phyloP scores from a whole-genome alignment of 2,113 vertebrate species.

The Dasyurus viverrinus region DNA sequence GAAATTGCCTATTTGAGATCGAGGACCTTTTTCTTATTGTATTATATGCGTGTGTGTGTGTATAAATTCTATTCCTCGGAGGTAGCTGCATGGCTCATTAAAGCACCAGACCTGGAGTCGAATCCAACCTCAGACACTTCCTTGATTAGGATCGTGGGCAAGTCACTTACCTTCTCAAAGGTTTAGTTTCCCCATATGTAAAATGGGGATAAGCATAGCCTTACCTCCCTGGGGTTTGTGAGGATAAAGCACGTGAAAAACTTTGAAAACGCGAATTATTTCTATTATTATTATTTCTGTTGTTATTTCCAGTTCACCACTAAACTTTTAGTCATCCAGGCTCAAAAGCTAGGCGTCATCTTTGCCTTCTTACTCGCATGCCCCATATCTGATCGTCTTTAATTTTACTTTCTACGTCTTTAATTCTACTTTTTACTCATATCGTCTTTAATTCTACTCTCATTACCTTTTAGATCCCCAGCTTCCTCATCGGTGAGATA shows the following conservation, averaged over 20 bases:
- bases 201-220: background rate
- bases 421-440: background rate
- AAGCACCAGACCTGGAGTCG: background rate
- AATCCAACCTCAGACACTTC: background rate
- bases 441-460: background rate
- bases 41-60: too few species aligned
- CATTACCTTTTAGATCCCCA: background rate
- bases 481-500: background rate
- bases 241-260: background rate
- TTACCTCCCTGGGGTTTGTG: background rate
- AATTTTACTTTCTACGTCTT: background rate
- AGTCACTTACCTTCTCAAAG: background rate
- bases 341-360: background rate
- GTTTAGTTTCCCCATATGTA: slow-evolving; percentile 15
- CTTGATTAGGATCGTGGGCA: background rate
- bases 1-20: background rate
- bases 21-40: background rate
- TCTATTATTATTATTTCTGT: too few species aligned
- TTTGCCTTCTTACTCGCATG: background rate
- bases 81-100: background rate
- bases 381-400: background rate
- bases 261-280: too few species aligned
- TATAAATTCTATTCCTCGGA: background rate
- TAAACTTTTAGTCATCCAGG: too few species aligned
- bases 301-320: too few species aligned